Conservation (phyloP, 1,140 invertebrate species). For the Pseudomyrmex cubaensis region DNA sequence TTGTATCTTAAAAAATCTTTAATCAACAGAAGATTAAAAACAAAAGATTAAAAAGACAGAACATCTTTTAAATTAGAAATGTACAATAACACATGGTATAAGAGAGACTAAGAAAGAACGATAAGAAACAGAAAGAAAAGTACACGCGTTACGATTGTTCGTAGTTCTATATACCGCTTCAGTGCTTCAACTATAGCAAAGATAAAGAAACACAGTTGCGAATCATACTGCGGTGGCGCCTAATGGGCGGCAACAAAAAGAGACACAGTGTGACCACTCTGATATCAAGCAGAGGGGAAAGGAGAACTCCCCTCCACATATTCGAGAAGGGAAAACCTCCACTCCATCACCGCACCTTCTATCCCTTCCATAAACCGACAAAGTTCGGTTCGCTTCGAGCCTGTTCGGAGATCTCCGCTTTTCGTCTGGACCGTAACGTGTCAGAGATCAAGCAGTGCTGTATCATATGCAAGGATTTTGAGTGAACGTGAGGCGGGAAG, state of each 20-base stretch:
- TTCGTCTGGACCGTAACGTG: conserved; percentile 73
- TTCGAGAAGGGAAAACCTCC: conserved; percentile 40
- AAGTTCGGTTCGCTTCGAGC: conserved; percentile 59
- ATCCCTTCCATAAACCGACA: conserved; percentile 47
- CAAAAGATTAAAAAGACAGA: conserved; percentile 19
- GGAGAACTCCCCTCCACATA: conserved; percentile 61
- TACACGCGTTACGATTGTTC: conserved; percentile 62
- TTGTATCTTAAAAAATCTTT: conserved; percentile 59
- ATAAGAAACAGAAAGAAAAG: conserved; percentile 54
- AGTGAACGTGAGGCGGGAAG: neutral
- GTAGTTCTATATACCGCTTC: conserved; percentile 12
- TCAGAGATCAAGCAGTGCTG: conserved; percentile 75
- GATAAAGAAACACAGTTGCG: conserved; percentile 84
- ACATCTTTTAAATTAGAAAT: neutral
- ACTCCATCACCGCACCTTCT: conserved; percentile 39
- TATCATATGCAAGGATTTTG: conserved; percentile 24
- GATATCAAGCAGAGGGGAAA: conserved; percentile 65
- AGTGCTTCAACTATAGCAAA: conserved; percentile 69
- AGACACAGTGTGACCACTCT: conserved; percentile 74
- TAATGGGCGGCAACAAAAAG: conserved; percentile 85
- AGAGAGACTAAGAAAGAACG: neutral
- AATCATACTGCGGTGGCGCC: conserved; percentile 84
- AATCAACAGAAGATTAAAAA: neutral
- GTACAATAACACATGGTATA: neutral
- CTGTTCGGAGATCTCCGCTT: conserved; percentile 77